Evolutionary conservation across 1,140 invertebrate species (phyloP).

Genomic region (Drosophila kanapiae): DNA sequence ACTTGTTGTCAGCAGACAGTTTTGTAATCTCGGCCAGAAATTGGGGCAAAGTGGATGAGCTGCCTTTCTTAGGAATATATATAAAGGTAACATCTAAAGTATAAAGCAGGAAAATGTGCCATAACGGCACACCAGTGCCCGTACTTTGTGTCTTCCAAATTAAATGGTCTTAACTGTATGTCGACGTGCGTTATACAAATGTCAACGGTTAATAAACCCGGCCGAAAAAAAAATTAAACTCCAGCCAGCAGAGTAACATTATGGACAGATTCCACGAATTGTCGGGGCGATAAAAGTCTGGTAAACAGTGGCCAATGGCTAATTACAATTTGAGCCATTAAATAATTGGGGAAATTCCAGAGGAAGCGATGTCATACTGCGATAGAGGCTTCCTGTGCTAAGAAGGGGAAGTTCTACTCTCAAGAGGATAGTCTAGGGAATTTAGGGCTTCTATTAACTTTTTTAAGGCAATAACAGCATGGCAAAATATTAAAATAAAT

Average conservation of each 20-base stretch:
- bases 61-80: conserved; percentile 70
- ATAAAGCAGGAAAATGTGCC: conserved; percentile 74
- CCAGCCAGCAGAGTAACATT: conserved; percentile 12
- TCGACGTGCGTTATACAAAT: conserved; percentile 76
- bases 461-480: background rate
- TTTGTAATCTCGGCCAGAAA: conserved; percentile 54
- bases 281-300: conserved; percentile 58
- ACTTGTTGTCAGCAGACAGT: conserved; percentile 24
- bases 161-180: conserved; percentile 73
- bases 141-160: conserved; percentile 45
- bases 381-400: background rate
- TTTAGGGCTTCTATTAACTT: no score
- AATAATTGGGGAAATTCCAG: conserved; percentile 9
- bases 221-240: conserved; percentile 27
- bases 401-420: no score
- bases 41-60: conserved; percentile 41
- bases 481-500: background rate
- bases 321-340: conserved; percentile 19
- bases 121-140: conserved; percentile 65
- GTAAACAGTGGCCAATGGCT: conserved; percentile 25
- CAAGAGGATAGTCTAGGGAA: no score
- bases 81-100: conserved; percentile 3
- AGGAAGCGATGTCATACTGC: background rate
- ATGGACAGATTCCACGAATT: conserved; percentile 69
- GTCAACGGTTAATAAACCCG: conserved; percentile 77